Evolutionary conservation across 2,888 invertebrate species (phyloP).

Genomic region (Cosmorhoe ocellata): DNA sequence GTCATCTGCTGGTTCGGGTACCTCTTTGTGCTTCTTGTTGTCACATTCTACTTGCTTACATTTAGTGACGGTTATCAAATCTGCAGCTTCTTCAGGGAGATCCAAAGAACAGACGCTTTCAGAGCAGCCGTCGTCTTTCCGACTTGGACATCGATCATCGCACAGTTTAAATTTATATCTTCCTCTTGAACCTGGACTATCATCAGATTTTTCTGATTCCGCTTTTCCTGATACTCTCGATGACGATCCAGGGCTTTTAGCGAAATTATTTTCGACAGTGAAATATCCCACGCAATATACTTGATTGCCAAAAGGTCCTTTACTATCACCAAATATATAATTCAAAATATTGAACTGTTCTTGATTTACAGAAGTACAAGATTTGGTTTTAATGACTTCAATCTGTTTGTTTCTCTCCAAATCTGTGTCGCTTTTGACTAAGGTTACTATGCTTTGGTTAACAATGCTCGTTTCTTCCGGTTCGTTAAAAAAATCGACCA

Average conservation of each 20-base stretch:
- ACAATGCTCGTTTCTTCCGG: slow-evolving; percentile 4
- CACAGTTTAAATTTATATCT: slow-evolving; percentile 46
- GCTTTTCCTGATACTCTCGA: slow-evolving; percentile 30
- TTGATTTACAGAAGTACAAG: slow-evolving; percentile 44
- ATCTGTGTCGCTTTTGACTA: slow-evolving; percentile 47
- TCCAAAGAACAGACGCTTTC: slow-evolving; percentile 48
- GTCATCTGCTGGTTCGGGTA: slow-evolving; percentile 48
- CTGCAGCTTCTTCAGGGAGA: slow-evolving; percentile 44
- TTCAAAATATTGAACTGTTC: slow-evolving; percentile 48
- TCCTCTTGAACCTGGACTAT: slow-evolving; percentile 18
- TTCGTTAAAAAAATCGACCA: background rate
- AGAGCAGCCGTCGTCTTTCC: slow-evolving; percentile 31
- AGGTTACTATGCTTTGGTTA: slow-evolving; percentile 23
- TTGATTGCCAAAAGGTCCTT: slow-evolving; percentile 45
- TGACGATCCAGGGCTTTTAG: slow-evolving; percentile 20
- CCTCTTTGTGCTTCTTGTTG: slow-evolving; percentile 41
- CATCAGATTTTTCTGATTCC: slow-evolving; percentile 34
- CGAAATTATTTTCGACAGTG: slow-evolving; percentile 54
- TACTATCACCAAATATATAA: slow-evolving; percentile 57
- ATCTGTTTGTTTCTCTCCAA: slow-evolving; percentile 35
- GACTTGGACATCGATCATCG: slow-evolving; percentile 40
- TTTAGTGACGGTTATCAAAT: slow-evolving; percentile 47
- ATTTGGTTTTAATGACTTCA: slow-evolving; percentile 46
- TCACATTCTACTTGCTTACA: slow-evolving; percentile 55
- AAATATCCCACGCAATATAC: slow-evolving; percentile 66